phyloP scores from a whole-genome alignment of 2,888 invertebrate genomes.

The Leucophenga maculata region DNA sequence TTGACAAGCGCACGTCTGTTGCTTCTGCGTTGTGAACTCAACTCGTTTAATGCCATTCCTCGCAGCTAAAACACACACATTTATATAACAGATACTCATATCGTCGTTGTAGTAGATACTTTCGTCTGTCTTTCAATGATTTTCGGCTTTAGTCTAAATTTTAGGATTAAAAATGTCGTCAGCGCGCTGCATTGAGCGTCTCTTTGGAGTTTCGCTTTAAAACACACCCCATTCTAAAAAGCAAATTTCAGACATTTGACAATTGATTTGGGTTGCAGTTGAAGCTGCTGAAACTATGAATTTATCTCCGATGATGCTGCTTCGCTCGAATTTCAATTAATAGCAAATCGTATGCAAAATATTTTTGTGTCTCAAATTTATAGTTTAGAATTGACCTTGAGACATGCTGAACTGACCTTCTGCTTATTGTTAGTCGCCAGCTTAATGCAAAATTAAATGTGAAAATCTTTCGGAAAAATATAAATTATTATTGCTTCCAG shows the following conservation, averaged over 20 bases:
- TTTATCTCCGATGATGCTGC: slow-evolving; percentile 43
- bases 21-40: neutral
- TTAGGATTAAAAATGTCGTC: slow-evolving; percentile 65
- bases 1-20: slow-evolving; percentile 18
- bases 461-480: too few species aligned
- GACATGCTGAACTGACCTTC: too few species aligned
- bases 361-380: too few species aligned
- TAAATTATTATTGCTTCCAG: neutral
- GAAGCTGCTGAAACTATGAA: slow-evolving; percentile 42
- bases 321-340: slow-evolving; percentile 25
- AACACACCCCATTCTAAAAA: slow-evolving; percentile 25
- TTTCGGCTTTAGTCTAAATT: slow-evolving; percentile 57
- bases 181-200: slow-evolving; percentile 42
- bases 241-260: slow-evolving; percentile 49
- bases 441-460: too few species aligned
- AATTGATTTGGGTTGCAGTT: slow-evolving; percentile 65
- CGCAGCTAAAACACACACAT: neutral
- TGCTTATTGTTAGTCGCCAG: too few species aligned
- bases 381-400: too few species aligned
- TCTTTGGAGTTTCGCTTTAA: slow-evolving; percentile 20
- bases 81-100: neutral
- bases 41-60: neutral
- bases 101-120: slow-evolving; percentile 37
- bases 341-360: neutral
- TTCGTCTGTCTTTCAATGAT: slow-evolving; percentile 6